Conservation (phyloP, 2,797 vertebrate species). For the Sebastes ruberrimus region DNA sequence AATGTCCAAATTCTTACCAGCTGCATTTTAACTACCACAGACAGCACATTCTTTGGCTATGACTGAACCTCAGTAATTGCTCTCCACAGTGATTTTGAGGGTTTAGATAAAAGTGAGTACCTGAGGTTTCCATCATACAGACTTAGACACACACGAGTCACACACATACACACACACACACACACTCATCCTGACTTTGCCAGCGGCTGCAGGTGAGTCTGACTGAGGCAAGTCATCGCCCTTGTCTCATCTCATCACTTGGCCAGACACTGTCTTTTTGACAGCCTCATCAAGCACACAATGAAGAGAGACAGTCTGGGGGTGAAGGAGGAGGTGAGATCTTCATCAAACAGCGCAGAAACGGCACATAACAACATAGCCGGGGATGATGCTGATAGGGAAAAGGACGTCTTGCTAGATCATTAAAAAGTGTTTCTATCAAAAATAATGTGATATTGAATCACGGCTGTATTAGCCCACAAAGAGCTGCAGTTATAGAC, state of each 20-base stretch:
- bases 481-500: conserved; percentile 10
- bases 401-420: conserved; percentile 4
- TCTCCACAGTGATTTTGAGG: background rate
- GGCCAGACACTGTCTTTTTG: conserved; percentile 49
- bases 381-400: background rate
- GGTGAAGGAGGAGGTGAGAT: conserved; percentile 18
- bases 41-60: conserved; percentile 9
- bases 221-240: conserved; percentile 42
- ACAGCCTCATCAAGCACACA: conserved; percentile 60
- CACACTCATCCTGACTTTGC: conserved; percentile 4
- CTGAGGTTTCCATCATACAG: conserved; percentile 18
- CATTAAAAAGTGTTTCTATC: background rate
- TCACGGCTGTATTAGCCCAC: conserved; percentile 1
- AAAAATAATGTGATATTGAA: conserved; percentile 5
- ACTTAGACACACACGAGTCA: background rate
- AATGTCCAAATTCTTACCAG: background rate
- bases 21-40: background rate
- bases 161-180: background rate
- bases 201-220: conserved; percentile 50
- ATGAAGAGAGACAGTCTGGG: conserved; percentile 25
- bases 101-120: conserved; percentile 31
- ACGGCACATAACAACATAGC: background rate
- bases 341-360: conserved; percentile 19
- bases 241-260: conserved; percentile 58
- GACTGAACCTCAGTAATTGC: conserved; percentile 7